phyloP scores from a whole-genome alignment of 2,888 invertebrate species.

The Argynnis bischoffii region DNA sequence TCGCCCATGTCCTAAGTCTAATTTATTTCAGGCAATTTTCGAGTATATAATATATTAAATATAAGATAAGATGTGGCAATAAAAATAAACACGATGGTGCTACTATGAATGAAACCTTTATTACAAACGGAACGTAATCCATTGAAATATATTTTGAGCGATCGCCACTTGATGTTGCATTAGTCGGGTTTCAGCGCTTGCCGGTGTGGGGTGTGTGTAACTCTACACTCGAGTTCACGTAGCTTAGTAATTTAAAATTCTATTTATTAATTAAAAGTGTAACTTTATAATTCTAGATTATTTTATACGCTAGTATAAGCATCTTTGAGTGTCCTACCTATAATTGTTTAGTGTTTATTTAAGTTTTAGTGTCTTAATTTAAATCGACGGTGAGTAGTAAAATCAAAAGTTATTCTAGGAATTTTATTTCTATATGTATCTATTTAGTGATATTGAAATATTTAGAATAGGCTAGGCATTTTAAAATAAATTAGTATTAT shows the following conservation, averaged over 20 bases:
- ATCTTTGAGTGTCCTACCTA: slow-evolving; percentile 52
- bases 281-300: slow-evolving; percentile 35
- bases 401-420: slow-evolving; percentile 23
- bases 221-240: slow-evolving; percentile 68
- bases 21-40: no score
- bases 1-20: no score
- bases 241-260: slow-evolving; percentile 57
- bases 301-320: slow-evolving; percentile 40
- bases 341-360: slow-evolving; percentile 57
- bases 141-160: slow-evolving; percentile 56
- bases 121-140: slow-evolving; percentile 33
- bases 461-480: neutral
- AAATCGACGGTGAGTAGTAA: slow-evolving; percentile 63
- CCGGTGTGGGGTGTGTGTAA: slow-evolving; percentile 63
- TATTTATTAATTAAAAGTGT: slow-evolving; percentile 41
- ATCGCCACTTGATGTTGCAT: slow-evolving; percentile 57
- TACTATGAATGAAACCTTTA: slow-evolving; percentile 30
- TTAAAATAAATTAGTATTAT: neutral
- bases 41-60: no score
- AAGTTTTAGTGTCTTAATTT: slow-evolving; percentile 50
- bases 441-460: neutral
- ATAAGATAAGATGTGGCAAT: neutral
- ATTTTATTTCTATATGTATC: slow-evolving; percentile 6
- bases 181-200: slow-evolving; percentile 80
- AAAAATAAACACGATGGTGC: slow-evolving; percentile 8